phyloP scores from a whole-genome alignment of 2,797 vertebrate species.

The Oryzias sinensis region DNA sequence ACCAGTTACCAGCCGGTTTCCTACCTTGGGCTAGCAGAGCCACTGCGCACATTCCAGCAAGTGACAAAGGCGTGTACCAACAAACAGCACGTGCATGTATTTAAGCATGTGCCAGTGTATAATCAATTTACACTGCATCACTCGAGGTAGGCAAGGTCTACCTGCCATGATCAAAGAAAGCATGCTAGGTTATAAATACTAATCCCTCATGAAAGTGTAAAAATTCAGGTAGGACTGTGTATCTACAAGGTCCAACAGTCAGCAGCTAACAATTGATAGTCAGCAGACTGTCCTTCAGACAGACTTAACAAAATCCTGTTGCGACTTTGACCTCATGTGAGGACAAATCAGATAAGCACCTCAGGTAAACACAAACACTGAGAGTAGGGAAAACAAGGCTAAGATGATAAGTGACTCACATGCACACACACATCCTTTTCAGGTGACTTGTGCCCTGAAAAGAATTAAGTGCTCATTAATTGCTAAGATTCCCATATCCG shows the following conservation, averaged over 20 bases:
- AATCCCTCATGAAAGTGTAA: too few relatives aligned
- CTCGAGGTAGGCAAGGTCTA: too few relatives aligned
- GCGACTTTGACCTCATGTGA: slow-evolving; percentile 56
- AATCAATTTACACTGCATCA: too few relatives aligned
- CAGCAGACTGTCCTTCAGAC: slow-evolving; percentile 26
- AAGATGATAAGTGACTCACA: slow-evolving; percentile 48
- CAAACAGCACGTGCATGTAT: too few relatives aligned
- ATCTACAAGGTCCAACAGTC: slow-evolving; percentile 4
- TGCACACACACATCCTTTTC: neutral
- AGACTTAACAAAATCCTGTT: slow-evolving; percentile 29
- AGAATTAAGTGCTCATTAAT: slow-evolving; percentile 15
- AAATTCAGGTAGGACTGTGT: too few relatives aligned
- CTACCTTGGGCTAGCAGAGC: too few relatives aligned
- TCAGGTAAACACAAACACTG: slow-evolving; percentile 69
- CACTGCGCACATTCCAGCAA: too few relatives aligned
- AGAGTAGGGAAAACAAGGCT: slow-evolving; percentile 56
- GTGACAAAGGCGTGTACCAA: too few relatives aligned
- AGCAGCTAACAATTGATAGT: slow-evolving; percentile 17
- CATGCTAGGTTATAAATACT: too few relatives aligned
- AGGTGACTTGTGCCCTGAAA: slow-evolving; percentile 1
- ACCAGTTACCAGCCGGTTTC: too few relatives aligned
- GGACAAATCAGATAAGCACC: slow-evolving; percentile 56
- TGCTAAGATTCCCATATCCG: slow-evolving; percentile 15
- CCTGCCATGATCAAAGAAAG: too few relatives aligned
- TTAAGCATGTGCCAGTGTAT: too few relatives aligned